These are phyloP conservation scores for Marcusenius ussheri DNA, from an alignment of 2,113 vertebrate genomes.

Conservation along the genomic window DNA sequence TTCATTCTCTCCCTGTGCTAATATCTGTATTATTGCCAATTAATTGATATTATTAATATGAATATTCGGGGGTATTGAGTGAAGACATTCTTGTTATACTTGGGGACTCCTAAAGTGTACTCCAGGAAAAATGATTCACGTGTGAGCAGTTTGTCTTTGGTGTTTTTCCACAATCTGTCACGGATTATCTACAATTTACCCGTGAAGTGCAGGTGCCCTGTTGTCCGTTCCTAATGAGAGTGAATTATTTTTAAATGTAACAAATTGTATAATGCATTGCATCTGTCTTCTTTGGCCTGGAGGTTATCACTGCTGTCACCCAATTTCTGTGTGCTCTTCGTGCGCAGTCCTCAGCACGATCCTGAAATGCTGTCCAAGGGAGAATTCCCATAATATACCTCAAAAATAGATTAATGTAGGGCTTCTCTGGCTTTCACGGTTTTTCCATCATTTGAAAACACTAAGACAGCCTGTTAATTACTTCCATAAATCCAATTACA, in stretches of 20 bases:
- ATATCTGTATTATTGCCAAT: neutral
- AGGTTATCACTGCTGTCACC: constrained; percentile 7
- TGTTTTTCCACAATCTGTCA: neutral
- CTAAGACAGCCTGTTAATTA: neutral
- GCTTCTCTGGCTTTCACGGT: neutral
- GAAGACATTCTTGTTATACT: neutral
- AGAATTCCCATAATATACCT: neutral
- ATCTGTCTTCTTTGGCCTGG: constrained; percentile 15
- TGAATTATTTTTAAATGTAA: constrained; percentile 16
- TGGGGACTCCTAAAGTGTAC: neutral
- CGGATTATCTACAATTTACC: neutral
- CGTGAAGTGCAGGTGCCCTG: constrained; percentile 7
- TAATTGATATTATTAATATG: neutral
- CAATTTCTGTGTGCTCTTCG: constrained; percentile 5
- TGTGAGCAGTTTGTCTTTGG: neutral
- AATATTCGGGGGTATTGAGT: neutral
- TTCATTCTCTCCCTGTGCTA: neutral
- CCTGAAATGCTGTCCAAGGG: neutral
- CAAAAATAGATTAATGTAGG: neutral
- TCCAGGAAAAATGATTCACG: neutral
- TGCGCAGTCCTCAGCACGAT: neutral
- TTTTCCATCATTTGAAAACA: neutral
- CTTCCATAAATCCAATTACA: constrained; percentile 1
- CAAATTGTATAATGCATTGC: constrained; percentile 8
- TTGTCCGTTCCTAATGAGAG: neutral